Base-by-base conservation (phyloP, 2,113 vertebrate species). In the Nanorana parkeri region DNA sequence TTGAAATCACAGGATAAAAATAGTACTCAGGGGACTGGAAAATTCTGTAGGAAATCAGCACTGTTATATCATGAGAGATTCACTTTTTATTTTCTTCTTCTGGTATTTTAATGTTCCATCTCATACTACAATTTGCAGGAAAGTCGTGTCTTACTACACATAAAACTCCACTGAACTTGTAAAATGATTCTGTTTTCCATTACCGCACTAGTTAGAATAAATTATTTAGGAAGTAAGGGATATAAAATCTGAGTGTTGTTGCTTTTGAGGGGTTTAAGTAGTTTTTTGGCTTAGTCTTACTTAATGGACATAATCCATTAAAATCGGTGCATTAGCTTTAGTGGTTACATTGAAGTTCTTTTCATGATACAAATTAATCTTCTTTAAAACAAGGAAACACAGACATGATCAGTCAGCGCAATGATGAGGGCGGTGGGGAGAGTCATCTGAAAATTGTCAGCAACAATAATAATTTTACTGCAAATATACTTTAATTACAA, bases 211-310 rank as follows among this genome's bases (percentile, higher is more conserved):
- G 24, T 66, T 17, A 41, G 66, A 47, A 68, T 41, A 68, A 32
- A 68, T 68, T 41, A 36, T 68, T 36, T 36, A n/a, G 29, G 20
- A 20, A 19, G 28, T 66, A 17, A 26, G 28, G 36, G 36, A 7
- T 68, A 41, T 47, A 68, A 68, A 41, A n/a, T 68, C 29, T 68
- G 17, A 67, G 20, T n/a, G 36, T n/a, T 41, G 1, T 20, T 41
- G 10, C 3, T 17, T 68, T 68, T 68, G 17, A 17, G 29, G 2
- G 66, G 20, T 68, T 68, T 68, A 68, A 68, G 66, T 68, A 68
- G 66, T 23, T 68, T 68, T 21, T 68, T 68, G 66, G 66, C 66
- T 41, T n/a, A 16, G 29, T 21, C 66, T 56, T 73, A 15, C 24
- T 15, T 54, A 3, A 15, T 29, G 24, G 16, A 73, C 24, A 28